These are phyloP conservation scores for Amblyteles armatorius DNA, from an alignment of 2,888 invertebrate species.

Conservation along the genomic window DNA sequence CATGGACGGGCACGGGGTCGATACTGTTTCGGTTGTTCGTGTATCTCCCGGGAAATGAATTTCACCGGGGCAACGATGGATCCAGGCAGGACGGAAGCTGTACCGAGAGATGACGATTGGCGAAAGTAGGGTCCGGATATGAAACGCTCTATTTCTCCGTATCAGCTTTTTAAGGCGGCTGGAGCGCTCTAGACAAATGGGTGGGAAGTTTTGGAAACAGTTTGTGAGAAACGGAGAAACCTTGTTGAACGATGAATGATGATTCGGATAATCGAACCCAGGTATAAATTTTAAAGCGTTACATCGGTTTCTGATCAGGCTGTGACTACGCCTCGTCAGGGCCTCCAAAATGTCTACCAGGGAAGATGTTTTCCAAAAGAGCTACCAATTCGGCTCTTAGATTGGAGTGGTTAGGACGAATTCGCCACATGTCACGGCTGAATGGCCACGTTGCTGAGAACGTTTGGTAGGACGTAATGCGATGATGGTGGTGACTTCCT, in stretches of 20 bases:
- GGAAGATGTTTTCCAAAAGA: background rate
- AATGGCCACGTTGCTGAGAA: constrained; percentile 16
- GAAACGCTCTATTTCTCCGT: background rate
- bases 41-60: constrained; percentile 14
- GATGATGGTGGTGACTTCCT: constrained; percentile 21
- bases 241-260: background rate
- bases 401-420: background rate
- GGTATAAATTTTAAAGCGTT: no score
- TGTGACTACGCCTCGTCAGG: no score
- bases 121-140: no score
- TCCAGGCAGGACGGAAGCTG: background rate
- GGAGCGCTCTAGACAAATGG: background rate
- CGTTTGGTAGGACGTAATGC: constrained; percentile 6
- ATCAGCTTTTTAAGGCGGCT: background rate
- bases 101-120: background rate
- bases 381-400: background rate
- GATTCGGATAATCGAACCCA: background rate
- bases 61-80: background rate
- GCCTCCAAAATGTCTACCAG: no score
- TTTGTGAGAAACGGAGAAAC: background rate
- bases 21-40: constrained; percentile 18
- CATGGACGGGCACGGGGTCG: background rate
- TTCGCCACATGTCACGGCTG: background rate
- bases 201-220: background rate
- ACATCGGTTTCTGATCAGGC: no score